Percentiles rank a stretch among this genome's conserved stretches.
Evolutionary conservation across 1,140 invertebrate genomes (phyloP).

Genomic region (Ruditapes philippinarum): DNA sequence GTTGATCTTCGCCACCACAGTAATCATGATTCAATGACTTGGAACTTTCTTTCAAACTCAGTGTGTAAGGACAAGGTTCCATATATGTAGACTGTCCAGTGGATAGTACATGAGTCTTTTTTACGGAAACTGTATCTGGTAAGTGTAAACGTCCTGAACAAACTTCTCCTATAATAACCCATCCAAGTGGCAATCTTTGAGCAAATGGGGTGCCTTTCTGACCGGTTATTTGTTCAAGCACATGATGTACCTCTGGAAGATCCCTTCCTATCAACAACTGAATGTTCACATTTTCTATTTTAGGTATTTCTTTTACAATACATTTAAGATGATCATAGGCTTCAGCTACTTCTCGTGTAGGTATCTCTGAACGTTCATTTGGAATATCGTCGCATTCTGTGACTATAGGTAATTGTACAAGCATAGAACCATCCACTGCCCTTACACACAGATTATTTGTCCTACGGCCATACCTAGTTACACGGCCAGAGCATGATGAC

Average conservation of each 20-base stretch:
- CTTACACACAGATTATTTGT: not conserved
- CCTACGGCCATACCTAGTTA: not conserved
- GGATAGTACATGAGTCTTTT: not conserved
- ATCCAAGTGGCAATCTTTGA: not conserved
- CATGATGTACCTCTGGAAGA: not conserved
- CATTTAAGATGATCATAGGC: not conserved
- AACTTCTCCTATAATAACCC: not conserved
- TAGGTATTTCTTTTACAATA: not conserved
- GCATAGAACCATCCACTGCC: not conserved
- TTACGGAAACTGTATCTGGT: not conserved
- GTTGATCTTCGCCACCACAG: not conserved
- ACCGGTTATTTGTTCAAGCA: not conserved
- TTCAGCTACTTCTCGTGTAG: not conserved
- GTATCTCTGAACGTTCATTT: not conserved
- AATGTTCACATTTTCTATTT: not conserved
- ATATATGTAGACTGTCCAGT: not conserved
- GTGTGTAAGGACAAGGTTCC: not conserved
- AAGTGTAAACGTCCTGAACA: not conserved
- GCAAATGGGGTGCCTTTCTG: not conserved
- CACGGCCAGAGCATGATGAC: not conserved
- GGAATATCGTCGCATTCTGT: conserved; percentile 26
- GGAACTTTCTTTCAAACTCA: not conserved
- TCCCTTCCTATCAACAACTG: not conserved
- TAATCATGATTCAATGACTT: not conserved
- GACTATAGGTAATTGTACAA: not conserved